Evolutionary conservation across 2,888 invertebrate species (phyloP).

Genomic region (Synergus laeviventris): DNA sequence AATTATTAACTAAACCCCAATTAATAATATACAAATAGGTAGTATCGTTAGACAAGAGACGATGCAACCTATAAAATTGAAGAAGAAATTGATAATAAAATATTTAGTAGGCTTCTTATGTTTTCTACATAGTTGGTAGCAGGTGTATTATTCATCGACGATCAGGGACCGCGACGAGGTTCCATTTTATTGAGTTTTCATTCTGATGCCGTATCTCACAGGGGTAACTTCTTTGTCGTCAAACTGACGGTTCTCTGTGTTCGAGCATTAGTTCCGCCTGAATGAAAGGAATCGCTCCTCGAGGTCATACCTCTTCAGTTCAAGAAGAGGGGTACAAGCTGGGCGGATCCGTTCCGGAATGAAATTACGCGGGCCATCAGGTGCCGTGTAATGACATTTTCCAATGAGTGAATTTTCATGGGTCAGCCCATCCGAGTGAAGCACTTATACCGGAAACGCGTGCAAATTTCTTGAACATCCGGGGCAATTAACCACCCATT

Average conservation of each 20-base stretch:
- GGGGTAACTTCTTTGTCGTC: conserved; percentile 30
- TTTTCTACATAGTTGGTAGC: conserved; percentile 28
- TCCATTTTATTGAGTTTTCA: conserved; percentile 58
- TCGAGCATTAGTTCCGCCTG: conserved; percentile 68
- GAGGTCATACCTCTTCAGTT: conserved; percentile 41
- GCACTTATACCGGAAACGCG: conserved; percentile 45
- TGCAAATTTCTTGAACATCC: conserved; percentile 48
- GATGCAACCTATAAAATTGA: neutral
- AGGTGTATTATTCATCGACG: conserved; percentile 47
- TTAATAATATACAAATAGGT: too few species aligned
- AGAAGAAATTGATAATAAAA: neutral
- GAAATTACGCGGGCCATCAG: conserved; percentile 64
- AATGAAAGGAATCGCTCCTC: conserved; percentile 57
- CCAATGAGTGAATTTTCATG: conserved; percentile 61
- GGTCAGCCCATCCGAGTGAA: conserved; percentile 39
- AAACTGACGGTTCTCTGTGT: conserved; percentile 39
- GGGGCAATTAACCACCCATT: conserved; percentile 52
- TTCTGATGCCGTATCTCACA: conserved; percentile 11
- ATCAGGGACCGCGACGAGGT: conserved; percentile 57
- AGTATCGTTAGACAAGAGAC: too few species aligned
- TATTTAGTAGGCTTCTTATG: neutral
- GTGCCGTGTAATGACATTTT: conserved; percentile 66
- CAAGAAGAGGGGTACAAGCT: conserved; percentile 44
- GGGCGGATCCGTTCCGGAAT: conserved; percentile 56
- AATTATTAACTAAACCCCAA: too few species aligned